Evolutionary conservation across 2,113 vertebrate genomes (phyloP), one percentile per base, ranked within the genome.

Genomic region (Corydoras sp.): DNA sequence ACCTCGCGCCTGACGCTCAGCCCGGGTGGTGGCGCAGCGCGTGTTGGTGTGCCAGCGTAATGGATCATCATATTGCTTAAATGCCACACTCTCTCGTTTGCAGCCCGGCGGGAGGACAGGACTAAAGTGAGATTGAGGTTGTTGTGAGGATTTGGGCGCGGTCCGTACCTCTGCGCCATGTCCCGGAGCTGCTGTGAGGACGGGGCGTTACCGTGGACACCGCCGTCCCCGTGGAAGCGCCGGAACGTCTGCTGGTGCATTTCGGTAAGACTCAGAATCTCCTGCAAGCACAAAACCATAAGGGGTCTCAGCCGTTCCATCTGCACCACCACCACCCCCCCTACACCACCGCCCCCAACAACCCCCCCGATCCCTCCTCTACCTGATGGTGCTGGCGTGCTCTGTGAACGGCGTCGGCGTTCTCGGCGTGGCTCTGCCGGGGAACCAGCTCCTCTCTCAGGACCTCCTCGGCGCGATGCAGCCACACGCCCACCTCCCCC

Each of bases 151-250:
- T 4, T 8, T 43, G 35, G 5, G 11, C 10, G 5, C 2, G 1
- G 51, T 56, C 10, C 43, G 5, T 54, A 74, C 96, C 96, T 92
- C 81, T 98, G 94, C 60, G 94, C 93, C 91, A 98, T 93, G 81
- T 98, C 96, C 68, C 97, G 95, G 76, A 98, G 89, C 76, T 99
- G 97, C n/a, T 99, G 96, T 9, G 88, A 75, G 24, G 95, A 95
- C 70, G 98, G 89, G 1, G 94, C 92, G 4, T 96, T 92, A 18
- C 93, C 93, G 35, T 94, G 95, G 73, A 97, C 94, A 69, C 92
- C 91, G 70, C 91, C 84, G 84, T 94, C 92, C 76, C 86, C 83
- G 85, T 94, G 93, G 85, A 98, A 95, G 87, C 94, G 93, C 75
- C 91, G 92, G 84, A 98, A 97, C 10, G 93, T 88, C 83, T 91